Evolutionary conservation across 2,113 vertebrate species (phyloP).

Genomic region (Aptenodytes forsteri): DNA sequence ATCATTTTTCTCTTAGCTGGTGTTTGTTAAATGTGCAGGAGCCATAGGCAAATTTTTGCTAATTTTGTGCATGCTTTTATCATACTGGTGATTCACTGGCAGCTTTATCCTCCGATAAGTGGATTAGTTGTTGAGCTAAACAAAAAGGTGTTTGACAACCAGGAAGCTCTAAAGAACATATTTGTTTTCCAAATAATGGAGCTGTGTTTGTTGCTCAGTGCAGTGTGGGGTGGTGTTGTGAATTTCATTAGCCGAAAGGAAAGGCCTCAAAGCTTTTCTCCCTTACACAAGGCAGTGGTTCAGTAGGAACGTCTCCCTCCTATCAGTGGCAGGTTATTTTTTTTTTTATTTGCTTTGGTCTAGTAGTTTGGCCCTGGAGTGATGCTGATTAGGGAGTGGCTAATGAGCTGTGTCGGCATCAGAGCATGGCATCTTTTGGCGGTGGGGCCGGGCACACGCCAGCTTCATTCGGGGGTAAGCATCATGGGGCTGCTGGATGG

Average conservation of each 20-base stretch:
- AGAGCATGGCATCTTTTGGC: background rate
- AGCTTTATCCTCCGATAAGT: conserved; percentile 81
- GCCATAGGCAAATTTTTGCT: conserved; percentile 78
- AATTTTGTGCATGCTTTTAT: conserved; percentile 82
- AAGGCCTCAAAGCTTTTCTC: background rate
- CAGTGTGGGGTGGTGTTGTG: background rate
- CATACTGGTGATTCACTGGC: conserved; percentile 72
- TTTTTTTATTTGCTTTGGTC: background rate
- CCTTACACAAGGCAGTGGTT: background rate
- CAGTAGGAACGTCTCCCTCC: background rate
- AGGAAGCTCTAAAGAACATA: conserved; percentile 77
- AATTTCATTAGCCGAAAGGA: background rate
- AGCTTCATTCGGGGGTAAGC: accelerated
- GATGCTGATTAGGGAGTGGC: background rate
- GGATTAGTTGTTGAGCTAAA: conserved; percentile 83
- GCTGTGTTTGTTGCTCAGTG: conserved; percentile 48
- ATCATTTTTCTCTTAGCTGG: conserved; percentile 30
- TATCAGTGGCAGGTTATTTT: background rate
- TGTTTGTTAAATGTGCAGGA: conserved; percentile 70
- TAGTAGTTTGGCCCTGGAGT: background rate
- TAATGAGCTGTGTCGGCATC: background rate
- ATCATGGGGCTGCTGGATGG: background rate
- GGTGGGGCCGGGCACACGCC: accelerated
- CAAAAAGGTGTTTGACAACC: conserved; percentile 76
- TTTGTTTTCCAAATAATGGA: conserved; percentile 80